Evolutionary conservation across 2,797 vertebrate species (phyloP), one percentile per base, ranked within the genome.

Genomic region (Ispidina lecontei): DNA sequence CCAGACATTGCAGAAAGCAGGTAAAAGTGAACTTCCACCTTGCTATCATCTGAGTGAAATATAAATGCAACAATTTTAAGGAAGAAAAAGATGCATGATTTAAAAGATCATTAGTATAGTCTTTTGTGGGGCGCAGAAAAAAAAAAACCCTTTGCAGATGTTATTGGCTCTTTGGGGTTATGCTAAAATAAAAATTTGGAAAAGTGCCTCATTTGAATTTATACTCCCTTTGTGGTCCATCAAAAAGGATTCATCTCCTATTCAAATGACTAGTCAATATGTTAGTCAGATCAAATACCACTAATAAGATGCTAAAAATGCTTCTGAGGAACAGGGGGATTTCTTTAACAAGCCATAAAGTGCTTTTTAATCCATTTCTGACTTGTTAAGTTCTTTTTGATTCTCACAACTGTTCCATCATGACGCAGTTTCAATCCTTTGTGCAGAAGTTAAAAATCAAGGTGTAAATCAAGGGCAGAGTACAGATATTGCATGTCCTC

Each of bases 301-400:
- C 94, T 97, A 97, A 97, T 97, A 97, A 96, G 96, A 97, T 95
- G 94, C 89, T 97, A 96, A 96, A 97, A 97, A 96, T 93, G 95
- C 92, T 96, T 97, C 94, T 93, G 92, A 97, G 97, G 96, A 96
- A 95, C 68, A 90, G 63, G 69, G 84, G 91, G 96, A 96, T 97
- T 97, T 97, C 91, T 96, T 97, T 97, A 98, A 97, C 95, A 97
- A 96, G 93, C 81, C 92, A 97, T 95, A 96, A 97, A 97, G 94
- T 97, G 94, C 86, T 97, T 97, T 97, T 97, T 96, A 97, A 97
- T 97, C 96, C 96, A 96, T 96, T 97, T 97, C 94, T 97, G 95
- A 97, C 95, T 96, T 96, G 96, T 96, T 97, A 97, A 96, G 90
- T 94, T 95, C 91, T 90, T 95, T 95, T 88, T 73, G 81, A 96